phyloP scores from a whole-genome alignment of 2,888 invertebrate species.

The Cryptocheilus praepositus region DNA sequence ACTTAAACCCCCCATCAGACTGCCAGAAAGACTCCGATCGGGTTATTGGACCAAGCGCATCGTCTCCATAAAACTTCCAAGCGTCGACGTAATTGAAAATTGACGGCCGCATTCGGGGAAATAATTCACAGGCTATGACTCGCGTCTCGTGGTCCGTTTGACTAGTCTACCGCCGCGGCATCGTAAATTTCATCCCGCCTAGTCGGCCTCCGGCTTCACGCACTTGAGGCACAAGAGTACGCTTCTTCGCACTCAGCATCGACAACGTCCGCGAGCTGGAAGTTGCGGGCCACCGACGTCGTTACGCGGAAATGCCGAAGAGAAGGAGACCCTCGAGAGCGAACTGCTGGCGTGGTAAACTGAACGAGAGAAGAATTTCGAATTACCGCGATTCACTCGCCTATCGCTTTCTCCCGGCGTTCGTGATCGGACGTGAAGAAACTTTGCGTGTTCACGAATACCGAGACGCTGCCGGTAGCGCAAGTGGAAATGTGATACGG shows the following conservation, averaged over 20 bases:
- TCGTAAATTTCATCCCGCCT: constrained; percentile 26
- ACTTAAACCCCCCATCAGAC: too few species aligned
- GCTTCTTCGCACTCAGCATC: background rate
- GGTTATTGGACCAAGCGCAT: too few species aligned
- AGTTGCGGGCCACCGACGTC: constrained; percentile 44
- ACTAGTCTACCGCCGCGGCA: constrained; percentile 19
- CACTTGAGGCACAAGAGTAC: constrained; percentile 8
- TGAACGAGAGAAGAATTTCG: background rate
- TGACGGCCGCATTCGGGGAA: too few species aligned
- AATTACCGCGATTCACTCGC: constrained; percentile 1
- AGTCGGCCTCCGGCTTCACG: constrained; percentile 27
- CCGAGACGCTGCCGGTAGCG: too few species aligned
- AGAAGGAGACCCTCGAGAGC: constrained; percentile 1
- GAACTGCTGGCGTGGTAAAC: background rate
- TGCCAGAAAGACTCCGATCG: too few species aligned
- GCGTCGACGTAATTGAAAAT: too few species aligned
- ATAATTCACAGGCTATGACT: too few species aligned
- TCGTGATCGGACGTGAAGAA: background rate
- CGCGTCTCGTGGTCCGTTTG: too few species aligned
- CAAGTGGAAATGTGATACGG: too few species aligned
- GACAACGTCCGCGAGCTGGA: constrained; percentile 8
- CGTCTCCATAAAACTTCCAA: too few species aligned
- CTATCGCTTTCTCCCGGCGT: constrained; percentile 1
- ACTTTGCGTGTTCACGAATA: too few species aligned
- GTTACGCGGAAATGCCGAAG: constrained; percentile 23